A percentile compares a stretch with the other conserved stretches of the same genome.
phyloP scores from a whole-genome alignment of 2,888 invertebrate genomes.

The Hypselothyrea guttata region DNA sequence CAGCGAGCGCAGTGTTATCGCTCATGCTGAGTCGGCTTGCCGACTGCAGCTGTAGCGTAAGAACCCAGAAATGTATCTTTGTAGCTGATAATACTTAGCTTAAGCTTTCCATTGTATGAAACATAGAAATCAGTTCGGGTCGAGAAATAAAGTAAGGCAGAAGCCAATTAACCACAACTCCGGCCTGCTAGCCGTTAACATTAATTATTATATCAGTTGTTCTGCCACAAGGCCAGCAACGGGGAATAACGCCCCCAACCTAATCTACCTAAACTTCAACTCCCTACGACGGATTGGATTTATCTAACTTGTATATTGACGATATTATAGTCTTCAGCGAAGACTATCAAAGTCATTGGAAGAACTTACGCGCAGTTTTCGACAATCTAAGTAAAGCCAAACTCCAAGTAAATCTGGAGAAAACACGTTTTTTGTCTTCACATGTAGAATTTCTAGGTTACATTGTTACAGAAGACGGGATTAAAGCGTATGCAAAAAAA shows the following conservation, averaged over 20 bases:
- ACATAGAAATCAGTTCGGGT: no score
- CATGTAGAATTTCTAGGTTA: slow-evolving; percentile 3
- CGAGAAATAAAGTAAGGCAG: no score
- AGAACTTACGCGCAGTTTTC: not conserved
- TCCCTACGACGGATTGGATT: no score
- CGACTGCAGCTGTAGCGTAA: not conserved
- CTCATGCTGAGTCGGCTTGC: slow-evolving; percentile 9
- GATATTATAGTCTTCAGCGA: slow-evolving; percentile 8
- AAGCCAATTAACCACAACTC: no score
- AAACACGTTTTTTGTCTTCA: not conserved
- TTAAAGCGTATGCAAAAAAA: not conserved
- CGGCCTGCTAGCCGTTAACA: no score
- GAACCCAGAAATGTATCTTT: no score
- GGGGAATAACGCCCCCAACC: no score
- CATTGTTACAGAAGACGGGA: not conserved
- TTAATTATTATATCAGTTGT: no score
- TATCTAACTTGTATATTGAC: not conserved
- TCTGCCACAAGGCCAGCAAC: no score
- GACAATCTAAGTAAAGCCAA: not conserved
- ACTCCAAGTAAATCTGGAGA: not conserved
- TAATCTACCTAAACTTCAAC: no score
- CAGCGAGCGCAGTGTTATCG: slow-evolving; percentile 5
- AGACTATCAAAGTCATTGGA: not conserved
- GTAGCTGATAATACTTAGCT: no score
- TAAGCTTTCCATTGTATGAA: no score